Percentiles rank a stretch among this genome's conserved stretches.
Evolutionary conservation across 92 coral and sea anemone species (phyloP).

Genomic region (Micromussa lordhowensis): DNA sequence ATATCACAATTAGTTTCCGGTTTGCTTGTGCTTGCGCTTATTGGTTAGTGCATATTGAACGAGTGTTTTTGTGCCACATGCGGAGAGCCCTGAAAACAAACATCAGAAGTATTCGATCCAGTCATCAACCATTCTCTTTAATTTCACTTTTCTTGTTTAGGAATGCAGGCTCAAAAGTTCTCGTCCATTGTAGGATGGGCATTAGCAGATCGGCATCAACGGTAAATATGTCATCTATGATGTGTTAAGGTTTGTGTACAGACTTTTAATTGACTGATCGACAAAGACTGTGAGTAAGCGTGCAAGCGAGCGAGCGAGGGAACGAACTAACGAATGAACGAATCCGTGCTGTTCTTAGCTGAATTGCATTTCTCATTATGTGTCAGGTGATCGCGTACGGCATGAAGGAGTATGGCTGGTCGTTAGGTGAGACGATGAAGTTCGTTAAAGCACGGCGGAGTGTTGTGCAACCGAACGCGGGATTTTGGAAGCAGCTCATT

Average conservation of each 20-base stretch:
- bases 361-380: not conserved
- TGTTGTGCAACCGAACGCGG: constrained; percentile 88
- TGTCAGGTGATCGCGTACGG: constrained; percentile 90
- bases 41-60: not conserved
- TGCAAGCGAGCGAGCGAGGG: too few species aligned
- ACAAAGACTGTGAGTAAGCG: too few species aligned
- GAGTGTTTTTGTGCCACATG: not conserved
- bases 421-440: constrained; percentile 90
- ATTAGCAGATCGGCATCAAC: constrained; percentile 98
- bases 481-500: constrained; percentile 97
- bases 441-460: constrained; percentile 83
- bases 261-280: too few species aligned
- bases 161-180: constrained; percentile 78
- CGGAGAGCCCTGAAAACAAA: not conserved
- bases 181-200: constrained; percentile 97
- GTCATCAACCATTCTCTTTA: too few species aligned
- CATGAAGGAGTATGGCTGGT: constrained; percentile 92
- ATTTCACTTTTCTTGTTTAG: constrained; percentile 51
- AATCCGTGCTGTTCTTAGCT: not conserved
- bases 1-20: not conserved
- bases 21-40: not conserved
- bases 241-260: not conserved
- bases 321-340: not conserved
- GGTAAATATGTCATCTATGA: constrained; percentile 34
- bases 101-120: not conserved